Percentiles rank a stretch among this genome's conserved stretches.
Evolutionary conservation across 2,113 vertebrate species (phyloP).

Genomic region (Speoplatyrhinus poulsoni): DNA sequence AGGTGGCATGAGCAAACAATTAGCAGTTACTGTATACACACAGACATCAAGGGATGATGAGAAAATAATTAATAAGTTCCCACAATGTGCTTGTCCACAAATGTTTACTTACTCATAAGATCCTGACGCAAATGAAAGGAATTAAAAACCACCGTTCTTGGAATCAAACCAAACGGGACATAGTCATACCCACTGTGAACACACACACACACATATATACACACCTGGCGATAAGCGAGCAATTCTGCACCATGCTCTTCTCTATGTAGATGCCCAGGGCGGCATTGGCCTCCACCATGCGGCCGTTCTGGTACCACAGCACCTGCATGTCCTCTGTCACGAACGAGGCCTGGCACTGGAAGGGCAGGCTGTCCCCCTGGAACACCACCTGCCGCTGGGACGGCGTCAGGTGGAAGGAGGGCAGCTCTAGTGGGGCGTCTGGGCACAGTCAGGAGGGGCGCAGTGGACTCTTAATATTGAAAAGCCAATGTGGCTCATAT

Average conservation of each 20-base stretch:
- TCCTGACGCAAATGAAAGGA: background rate
- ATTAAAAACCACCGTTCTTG: background rate
- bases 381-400: constrained; percentile 96
- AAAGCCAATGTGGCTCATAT: no score
- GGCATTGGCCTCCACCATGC: constrained; percentile 88
- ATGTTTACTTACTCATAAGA: background rate
- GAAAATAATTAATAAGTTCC: background rate
- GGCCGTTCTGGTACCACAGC: constrained; percentile 95
- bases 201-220: background rate
- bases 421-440: constrained; percentile 93
- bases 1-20: no score
- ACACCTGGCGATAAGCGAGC: constrained; percentile 95
- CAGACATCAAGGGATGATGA: background rate
- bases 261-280: constrained; percentile 94
- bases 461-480: background rate
- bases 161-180: background rate
- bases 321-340: constrained; percentile 97
- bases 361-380: constrained; percentile 94
- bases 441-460: constrained; percentile 18
- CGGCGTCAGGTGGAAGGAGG: constrained; percentile 94
- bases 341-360: constrained; percentile 94
- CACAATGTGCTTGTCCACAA: background rate
- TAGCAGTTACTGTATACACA: background rate
- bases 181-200: background rate
- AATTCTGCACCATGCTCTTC: constrained; percentile 96